Conservation (phyloP, 2,888 invertebrate species). For the Troides helena region DNA sequence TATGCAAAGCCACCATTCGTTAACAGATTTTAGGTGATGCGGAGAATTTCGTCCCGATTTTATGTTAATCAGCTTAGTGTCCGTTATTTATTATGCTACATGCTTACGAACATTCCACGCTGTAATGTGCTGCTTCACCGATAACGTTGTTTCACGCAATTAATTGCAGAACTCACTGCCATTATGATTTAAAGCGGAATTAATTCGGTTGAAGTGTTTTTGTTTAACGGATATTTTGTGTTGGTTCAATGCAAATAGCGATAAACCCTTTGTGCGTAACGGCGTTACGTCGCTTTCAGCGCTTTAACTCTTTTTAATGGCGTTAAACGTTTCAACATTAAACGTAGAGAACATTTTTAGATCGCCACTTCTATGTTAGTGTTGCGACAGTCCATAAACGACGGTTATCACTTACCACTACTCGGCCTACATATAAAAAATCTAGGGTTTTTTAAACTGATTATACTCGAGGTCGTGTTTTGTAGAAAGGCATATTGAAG, state of each 20-base stretch:
- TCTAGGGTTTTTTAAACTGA: too few relatives aligned
- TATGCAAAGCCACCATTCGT: conserved; percentile 78
- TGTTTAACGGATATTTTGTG: conserved; percentile 66
- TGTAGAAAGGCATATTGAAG: too few relatives aligned
- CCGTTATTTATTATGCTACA: conserved; percentile 72
- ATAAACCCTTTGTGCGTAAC: conserved; percentile 37
- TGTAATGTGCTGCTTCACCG: conserved; percentile 56
- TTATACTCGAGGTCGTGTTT: too few relatives aligned
- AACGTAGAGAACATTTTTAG: background rate
- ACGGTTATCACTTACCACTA: too few relatives aligned
- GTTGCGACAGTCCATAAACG: too few relatives aligned
- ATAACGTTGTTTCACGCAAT: conserved; percentile 70
- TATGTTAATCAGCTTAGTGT: conserved; percentile 76
- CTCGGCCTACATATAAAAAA: too few relatives aligned
- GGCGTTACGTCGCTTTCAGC: conserved; percentile 27
- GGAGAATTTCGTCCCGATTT: conserved; percentile 67
- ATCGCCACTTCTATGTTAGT: too few relatives aligned
- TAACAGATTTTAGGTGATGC: conserved; percentile 77
- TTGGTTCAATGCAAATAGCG: conserved; percentile 56
- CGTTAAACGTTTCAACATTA: conserved; percentile 20
- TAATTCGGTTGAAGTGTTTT: conserved; percentile 58
- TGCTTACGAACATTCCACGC: conserved; percentile 63
- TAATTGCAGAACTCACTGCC: conserved; percentile 70
- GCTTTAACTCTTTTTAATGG: conserved; percentile 22
- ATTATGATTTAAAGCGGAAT: conserved; percentile 65